These are phyloP conservation scores for Cyclura pinguis DNA, from an alignment of 2,797 vertebrate species.

Conservation along the genomic window DNA sequence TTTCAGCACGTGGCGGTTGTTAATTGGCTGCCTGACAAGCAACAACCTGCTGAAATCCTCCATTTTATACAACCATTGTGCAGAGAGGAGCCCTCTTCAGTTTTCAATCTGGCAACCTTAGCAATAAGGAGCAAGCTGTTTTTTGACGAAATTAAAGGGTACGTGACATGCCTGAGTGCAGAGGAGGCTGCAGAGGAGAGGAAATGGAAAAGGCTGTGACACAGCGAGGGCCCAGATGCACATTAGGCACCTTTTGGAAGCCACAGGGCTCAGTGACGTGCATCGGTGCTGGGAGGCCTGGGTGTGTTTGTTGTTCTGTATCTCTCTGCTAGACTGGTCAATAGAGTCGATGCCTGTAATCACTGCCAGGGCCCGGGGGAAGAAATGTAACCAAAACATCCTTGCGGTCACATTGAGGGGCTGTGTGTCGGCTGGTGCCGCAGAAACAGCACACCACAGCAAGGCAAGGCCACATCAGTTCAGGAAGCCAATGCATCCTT, in stretches of 20 bases:
- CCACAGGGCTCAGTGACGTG: neutral
- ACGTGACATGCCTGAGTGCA: neutral
- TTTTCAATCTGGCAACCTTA: neutral
- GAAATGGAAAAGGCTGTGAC: neutral
- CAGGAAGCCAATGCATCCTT: too few relatives aligned
- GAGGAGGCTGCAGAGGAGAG: neutral
- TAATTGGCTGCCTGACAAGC: too few relatives aligned
- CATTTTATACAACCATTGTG: too few relatives aligned
- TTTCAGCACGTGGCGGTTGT: too few relatives aligned
- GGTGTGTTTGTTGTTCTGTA: neutral
- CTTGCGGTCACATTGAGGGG: slow-evolving; percentile 23
- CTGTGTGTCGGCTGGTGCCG: neutral
- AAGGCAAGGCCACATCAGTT: neutral
- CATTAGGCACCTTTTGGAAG: neutral
- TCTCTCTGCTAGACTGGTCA: neutral
- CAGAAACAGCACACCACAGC: neutral
- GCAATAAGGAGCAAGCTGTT: too few relatives aligned
- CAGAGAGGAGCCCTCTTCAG: too few relatives aligned
- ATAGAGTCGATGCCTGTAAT: slow-evolving; percentile 66
- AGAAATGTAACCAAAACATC: slow-evolving; percentile 20
- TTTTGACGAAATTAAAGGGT: accelerated
- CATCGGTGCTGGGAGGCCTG: too few relatives aligned
- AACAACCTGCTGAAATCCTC: too few relatives aligned
- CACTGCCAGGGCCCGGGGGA: slow-evolving; percentile 10
- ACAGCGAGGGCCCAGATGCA: neutral